Conservation (phyloP, 2,113 vertebrate species). For the Chaetura pelagica region DNA sequence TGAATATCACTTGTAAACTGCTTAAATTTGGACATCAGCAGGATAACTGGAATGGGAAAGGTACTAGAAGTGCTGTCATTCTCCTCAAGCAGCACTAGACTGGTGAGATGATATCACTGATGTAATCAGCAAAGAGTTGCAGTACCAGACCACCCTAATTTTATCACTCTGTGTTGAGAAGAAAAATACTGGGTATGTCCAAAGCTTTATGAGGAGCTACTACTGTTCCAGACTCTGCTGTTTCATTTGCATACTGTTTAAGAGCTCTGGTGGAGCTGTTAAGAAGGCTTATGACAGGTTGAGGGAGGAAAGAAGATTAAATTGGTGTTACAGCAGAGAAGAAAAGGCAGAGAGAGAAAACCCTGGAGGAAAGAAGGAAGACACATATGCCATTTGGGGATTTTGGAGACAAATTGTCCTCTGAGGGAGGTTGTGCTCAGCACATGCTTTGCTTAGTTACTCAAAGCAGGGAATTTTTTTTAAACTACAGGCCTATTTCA, state of each 20-base stretch:
- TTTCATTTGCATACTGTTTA: background rate
- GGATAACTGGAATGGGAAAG: background rate
- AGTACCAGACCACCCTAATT: background rate
- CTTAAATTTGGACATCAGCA: background rate
- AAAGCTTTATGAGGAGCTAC: background rate
- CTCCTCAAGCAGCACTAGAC: background rate
- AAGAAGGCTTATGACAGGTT: background rate
- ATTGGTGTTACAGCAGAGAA: background rate
- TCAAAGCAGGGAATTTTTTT: background rate
- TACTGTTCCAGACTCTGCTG: background rate
- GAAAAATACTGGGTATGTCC: background rate
- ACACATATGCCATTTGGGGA: fast-evolving
- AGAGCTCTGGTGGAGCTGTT: background rate
- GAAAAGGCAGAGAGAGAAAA: background rate
- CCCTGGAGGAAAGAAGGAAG: background rate
- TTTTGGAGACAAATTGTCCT: background rate
- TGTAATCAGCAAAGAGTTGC: background rate
- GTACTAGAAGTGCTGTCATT: background rate
- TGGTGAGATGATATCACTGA: background rate
- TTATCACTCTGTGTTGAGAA: background rate
- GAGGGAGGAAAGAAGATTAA: background rate
- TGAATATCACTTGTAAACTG: background rate
- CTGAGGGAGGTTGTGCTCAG: background rate
- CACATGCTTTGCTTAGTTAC: background rate
- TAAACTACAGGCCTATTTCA: background rate